Percentiles rank a stretch among this genome's conserved stretches.
Conservation (phyloP, 53 echinoderm and acorn worm species). For the Stichopus horrens region DNA sequence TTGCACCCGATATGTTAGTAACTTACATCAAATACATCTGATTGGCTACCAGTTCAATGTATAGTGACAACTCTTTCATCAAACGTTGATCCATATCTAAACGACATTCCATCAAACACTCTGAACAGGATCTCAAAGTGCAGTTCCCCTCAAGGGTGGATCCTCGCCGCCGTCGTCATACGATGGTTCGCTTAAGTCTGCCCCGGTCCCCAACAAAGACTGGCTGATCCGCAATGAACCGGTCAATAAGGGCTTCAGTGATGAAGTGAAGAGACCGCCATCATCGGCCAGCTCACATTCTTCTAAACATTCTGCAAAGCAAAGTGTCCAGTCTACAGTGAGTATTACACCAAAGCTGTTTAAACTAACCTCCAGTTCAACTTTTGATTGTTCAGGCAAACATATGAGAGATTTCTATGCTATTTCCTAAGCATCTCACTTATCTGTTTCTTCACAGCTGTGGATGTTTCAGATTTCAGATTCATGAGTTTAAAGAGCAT, state of each 20-base stretch:
- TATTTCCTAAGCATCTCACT: no score
- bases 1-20: no score
- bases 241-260: not conserved
- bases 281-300: conserved; percentile 47
- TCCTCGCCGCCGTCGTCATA: conserved; percentile 44
- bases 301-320: conserved; percentile 40
- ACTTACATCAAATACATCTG: no score
- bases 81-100: no score
- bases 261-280: conserved; percentile 28
- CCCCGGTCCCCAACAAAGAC: conserved; percentile 35
- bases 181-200: conserved; percentile 43
- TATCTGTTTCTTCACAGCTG: no score
- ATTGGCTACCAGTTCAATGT: no score
- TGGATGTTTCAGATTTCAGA: not conserved
- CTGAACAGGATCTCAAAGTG: conserved; percentile 47
- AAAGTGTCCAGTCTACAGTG: not conserved
- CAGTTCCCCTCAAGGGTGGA: conserved; percentile 30
- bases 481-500: not conserved
- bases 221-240: conserved; percentile 37
- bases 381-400: no score
- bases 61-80: no score
- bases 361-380: no score
- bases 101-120: not conserved
- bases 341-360: not conserved
- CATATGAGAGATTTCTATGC: no score